phyloP scores from a whole-genome alignment of 2,113 vertebrate species.

The Calidris pugnax region DNA sequence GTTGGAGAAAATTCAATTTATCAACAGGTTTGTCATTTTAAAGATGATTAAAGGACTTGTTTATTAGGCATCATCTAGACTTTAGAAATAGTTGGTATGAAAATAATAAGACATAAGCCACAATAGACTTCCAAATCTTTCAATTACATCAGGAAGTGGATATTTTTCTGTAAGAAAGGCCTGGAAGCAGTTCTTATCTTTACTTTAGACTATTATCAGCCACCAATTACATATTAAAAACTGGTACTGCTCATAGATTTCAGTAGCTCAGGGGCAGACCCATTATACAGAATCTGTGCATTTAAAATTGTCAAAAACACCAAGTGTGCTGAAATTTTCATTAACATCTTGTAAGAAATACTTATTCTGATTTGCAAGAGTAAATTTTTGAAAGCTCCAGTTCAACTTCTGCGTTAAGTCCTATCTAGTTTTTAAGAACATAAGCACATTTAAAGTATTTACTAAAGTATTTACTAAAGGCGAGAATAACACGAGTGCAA shows the following conservation, averaged over 20 bases:
- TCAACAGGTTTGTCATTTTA: constrained; percentile 70
- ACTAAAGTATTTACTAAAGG: background rate
- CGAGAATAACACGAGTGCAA: background rate
- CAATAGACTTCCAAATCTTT: constrained; percentile 23
- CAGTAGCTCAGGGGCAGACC: background rate
- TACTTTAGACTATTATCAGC: background rate
- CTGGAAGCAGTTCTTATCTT: background rate
- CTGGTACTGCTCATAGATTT: background rate
- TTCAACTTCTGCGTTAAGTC: background rate
- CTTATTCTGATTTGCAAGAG: background rate
- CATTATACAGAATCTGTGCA: background rate
- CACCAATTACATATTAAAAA: background rate
- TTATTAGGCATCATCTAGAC: constrained; percentile 66
- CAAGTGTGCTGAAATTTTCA: background rate
- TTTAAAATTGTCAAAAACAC: background rate
- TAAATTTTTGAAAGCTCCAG: background rate
- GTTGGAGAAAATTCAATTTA: constrained; percentile 68
- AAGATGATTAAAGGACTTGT: constrained; percentile 70
- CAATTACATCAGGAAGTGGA: background rate
- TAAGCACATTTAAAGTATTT: background rate
- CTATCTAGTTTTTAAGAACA: background rate
- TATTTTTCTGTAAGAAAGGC: background rate
- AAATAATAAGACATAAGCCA: constrained; percentile 47
- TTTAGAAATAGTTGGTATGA: constrained; percentile 45
- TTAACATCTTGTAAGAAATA: background rate